These are phyloP conservation scores for Condylura cristata DNA, from an alignment of 2,113 vertebrate genomes.

Conservation along the genomic window DNA sequence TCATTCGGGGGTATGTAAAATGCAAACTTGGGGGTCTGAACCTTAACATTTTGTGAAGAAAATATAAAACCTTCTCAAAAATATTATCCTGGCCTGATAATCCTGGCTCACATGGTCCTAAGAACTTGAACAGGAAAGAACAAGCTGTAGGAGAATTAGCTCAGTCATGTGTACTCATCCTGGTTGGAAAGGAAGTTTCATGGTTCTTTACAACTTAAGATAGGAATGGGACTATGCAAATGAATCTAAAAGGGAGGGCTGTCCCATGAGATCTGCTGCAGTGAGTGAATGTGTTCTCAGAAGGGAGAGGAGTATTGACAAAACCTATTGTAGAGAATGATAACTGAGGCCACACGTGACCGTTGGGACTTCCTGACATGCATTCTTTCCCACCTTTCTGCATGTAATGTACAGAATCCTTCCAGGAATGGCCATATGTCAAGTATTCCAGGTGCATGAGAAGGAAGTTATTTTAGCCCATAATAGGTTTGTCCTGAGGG, in stretches of 20 bases:
- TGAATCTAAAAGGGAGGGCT: background rate
- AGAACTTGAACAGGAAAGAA: background rate
- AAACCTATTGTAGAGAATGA: background rate
- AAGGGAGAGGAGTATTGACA: background rate
- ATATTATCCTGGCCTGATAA: background rate
- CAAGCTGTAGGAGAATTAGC: background rate
- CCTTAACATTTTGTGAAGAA: background rate
- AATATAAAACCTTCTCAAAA: background rate
- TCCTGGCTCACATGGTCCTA: background rate
- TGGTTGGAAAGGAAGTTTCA: background rate
- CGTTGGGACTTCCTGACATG: background rate
- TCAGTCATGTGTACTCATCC: rapidly evolving
- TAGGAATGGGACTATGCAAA: background rate
- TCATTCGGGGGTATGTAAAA: background rate
- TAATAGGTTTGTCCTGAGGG: background rate
- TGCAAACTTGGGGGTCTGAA: background rate
- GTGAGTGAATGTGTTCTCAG: background rate
- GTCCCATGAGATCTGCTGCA: background rate
- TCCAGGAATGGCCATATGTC: background rate
- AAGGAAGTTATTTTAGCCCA: background rate
- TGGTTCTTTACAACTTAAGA: background rate
- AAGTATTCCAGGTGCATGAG: background rate
- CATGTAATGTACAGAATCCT: background rate
- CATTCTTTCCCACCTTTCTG: background rate
- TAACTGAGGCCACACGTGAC: background rate